Evolutionary conservation across 2,113 vertebrate genomes (phyloP).

Genomic region (Cebidichthys violaceus): DNA sequence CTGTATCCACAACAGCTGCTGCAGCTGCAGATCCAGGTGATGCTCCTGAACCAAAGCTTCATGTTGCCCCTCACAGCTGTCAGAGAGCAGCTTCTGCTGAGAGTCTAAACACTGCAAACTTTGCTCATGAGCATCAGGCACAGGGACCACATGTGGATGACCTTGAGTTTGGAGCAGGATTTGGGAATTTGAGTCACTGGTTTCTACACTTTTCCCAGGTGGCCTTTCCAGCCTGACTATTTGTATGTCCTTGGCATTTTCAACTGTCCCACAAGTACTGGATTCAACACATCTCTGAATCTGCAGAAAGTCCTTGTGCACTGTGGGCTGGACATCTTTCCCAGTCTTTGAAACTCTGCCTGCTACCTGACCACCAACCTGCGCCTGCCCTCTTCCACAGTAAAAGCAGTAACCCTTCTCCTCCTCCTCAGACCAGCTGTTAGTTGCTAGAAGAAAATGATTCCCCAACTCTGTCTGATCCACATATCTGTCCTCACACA

Average conservation of each 20-base stretch:
- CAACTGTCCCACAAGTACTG: constrained; percentile 3
- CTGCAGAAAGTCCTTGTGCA: background rate
- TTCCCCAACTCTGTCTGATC: constrained; percentile 9
- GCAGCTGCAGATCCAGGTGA: constrained; percentile 33
- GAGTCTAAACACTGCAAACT: constrained; percentile 20
- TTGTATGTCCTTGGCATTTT: constrained; percentile 15
- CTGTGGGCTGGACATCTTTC: background rate
- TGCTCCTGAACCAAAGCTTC: background rate
- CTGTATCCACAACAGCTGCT: constrained; percentile 70
- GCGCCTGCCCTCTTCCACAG: constrained; percentile 67
- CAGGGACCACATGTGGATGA: constrained; percentile 43
- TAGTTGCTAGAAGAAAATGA: constrained; percentile 10
- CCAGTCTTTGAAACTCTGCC: background rate
- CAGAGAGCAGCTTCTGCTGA: constrained; percentile 49
- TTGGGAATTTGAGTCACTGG: constrained; percentile 10
- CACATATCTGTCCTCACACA: constrained; percentile 49
- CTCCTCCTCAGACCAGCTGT: constrained; percentile 50
- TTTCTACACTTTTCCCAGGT: background rate
- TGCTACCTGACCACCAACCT: constrained; percentile 7
- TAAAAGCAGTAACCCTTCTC: constrained; percentile 72
- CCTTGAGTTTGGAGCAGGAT: constrained; percentile 39
- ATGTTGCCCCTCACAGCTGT: background rate
- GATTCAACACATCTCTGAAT: constrained; percentile 13
- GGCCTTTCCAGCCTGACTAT: background rate
- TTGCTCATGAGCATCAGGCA: constrained; percentile 37